Evolutionary conservation across 2,888 invertebrate genomes (phyloP).

Genomic region (Eupithecia inturbata): DNA sequence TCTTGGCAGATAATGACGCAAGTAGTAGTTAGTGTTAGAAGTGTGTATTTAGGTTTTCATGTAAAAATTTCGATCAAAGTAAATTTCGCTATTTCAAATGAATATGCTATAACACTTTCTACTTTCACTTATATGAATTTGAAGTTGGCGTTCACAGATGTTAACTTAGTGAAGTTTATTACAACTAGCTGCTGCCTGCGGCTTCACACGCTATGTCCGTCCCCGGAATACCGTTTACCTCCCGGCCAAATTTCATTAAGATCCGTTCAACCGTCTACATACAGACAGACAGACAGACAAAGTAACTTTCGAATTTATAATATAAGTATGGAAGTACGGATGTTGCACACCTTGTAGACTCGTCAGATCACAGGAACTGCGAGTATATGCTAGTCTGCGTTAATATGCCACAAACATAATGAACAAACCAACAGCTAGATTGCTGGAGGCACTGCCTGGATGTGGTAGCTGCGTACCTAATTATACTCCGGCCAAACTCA

Average conservation of each 20-base stretch:
- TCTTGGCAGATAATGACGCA: neutral
- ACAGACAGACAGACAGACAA: too few species aligned
- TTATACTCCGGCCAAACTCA: neutral
- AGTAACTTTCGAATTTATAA: too few species aligned
- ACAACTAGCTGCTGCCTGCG: too few species aligned
- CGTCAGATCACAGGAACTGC: conserved; percentile 49
- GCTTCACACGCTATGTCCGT: too few species aligned
- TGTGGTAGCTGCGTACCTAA: neutral
- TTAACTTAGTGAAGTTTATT: too few species aligned
- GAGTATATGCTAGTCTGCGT: conserved; percentile 60
- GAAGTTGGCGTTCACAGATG: neutral
- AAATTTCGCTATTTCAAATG: neutral
- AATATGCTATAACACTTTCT: neutral
- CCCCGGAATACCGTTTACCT: too few species aligned
- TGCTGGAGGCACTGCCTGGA: conserved; percentile 46
- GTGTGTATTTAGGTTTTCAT: neutral
- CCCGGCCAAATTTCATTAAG: too few species aligned
- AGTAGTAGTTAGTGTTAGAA: neutral
- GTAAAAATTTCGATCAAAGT: too few species aligned
- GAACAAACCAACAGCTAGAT: conserved; percentile 12
- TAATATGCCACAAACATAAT: conserved; percentile 60
- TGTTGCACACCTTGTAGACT: conserved; percentile 64
- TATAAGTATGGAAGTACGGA: too few species aligned
- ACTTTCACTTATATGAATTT: neutral
- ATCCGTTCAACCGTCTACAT: too few species aligned